Conservation (phyloP, 2,113 vertebrate species). For the Alaudala cheleensis region DNA sequence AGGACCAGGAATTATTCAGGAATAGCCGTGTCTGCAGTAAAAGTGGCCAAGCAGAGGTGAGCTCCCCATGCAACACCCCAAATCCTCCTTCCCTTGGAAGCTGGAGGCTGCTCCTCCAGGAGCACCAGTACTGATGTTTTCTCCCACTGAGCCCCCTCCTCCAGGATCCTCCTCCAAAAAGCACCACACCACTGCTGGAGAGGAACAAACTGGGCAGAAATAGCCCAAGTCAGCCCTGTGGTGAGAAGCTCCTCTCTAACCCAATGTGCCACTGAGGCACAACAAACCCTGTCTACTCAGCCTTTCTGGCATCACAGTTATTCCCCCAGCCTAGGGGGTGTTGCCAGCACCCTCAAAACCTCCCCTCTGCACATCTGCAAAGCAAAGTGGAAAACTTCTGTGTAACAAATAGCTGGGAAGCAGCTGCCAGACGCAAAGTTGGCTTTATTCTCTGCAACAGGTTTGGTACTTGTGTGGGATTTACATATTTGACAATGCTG, state of each 20-base stretch:
- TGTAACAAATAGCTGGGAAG: background rate
- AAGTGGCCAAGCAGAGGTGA: fast-evolving
- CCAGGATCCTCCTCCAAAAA: background rate
- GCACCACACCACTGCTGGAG: background rate
- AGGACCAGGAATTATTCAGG: background rate
- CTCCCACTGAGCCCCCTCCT: background rate
- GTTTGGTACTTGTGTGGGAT: background rate
- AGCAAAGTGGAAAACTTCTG: background rate
- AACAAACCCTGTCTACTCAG: fast-evolving
- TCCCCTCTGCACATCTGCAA: background rate
- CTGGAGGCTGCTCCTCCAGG: background rate
- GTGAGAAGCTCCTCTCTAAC: background rate
- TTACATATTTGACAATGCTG: fast-evolving
- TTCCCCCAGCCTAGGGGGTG: too few species aligned
- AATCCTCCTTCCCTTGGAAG: background rate
- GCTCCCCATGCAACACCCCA: fast-evolving
- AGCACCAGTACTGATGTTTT: background rate
- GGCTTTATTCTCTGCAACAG: background rate
- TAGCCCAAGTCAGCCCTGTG: fast-evolving
- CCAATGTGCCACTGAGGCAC: fast-evolving
- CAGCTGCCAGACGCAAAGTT: background rate
- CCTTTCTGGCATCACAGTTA: background rate
- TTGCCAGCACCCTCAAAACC: background rate
- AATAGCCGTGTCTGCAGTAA: fast-evolving
- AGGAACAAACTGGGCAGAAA: fast-evolving